Evolutionary conservation across 2,888 invertebrate genomes (phyloP).

Genomic region (Toxonevra muliebris): DNA sequence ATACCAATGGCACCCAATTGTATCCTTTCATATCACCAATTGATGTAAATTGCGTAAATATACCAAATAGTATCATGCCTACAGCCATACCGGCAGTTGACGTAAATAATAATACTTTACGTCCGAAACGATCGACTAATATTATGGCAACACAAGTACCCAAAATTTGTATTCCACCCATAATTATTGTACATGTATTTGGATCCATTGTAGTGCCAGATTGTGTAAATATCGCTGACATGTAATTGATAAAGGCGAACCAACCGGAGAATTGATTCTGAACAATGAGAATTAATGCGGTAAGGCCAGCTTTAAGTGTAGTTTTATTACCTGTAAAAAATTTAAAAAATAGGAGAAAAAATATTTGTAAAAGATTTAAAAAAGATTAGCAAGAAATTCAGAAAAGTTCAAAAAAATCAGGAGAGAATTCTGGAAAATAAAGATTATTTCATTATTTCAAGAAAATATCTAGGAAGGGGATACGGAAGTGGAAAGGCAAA

Average conservation of each 20-base stretch:
- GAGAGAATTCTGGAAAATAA: no score
- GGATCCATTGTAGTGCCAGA: slow-evolving; percentile 54
- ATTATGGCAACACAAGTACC: slow-evolving; percentile 56
- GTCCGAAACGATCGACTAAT: slow-evolving; percentile 56
- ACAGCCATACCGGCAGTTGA: slow-evolving; percentile 54
- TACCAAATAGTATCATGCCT: slow-evolving; percentile 51
- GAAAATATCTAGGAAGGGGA: no score
- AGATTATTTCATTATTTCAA: no score
- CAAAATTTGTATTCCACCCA: slow-evolving; percentile 56
- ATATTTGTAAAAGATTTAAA: no score
- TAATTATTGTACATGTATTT: slow-evolving; percentile 57
- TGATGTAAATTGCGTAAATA: slow-evolving; percentile 46
- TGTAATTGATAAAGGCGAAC: slow-evolving; percentile 59
- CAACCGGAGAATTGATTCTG: slow-evolving; percentile 56
- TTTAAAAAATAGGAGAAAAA: no score
- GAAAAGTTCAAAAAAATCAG: no score
- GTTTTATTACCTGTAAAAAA: slow-evolving; percentile 47
- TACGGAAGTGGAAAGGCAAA: no score
- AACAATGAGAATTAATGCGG: slow-evolving; percentile 46
- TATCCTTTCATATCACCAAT: slow-evolving; percentile 43
- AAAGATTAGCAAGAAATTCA: no score
- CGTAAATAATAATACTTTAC: slow-evolving; percentile 54
- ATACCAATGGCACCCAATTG: slow-evolving; percentile 54
- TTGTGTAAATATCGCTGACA: slow-evolving; percentile 56
- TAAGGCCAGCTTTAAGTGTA: slow-evolving; percentile 50